Evolutionary conservation across 2,113 vertebrate species (phyloP).

Genomic region (Chlamydotis undulata): DNA sequence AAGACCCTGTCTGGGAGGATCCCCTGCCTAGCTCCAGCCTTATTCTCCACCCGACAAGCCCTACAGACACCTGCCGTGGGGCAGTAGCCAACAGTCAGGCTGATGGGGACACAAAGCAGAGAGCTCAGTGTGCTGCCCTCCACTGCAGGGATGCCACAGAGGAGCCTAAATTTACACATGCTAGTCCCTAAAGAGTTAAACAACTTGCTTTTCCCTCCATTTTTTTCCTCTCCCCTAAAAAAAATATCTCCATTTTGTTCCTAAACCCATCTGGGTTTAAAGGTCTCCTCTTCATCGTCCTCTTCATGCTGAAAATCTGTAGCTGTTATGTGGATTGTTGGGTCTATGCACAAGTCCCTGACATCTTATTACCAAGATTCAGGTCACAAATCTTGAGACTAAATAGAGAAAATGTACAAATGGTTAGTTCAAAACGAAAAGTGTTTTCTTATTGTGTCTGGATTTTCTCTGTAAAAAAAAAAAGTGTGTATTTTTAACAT

Average conservation of each 20-base stretch:
- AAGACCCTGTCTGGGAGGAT: background rate
- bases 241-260: background rate
- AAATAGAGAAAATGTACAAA: background rate
- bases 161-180: background rate
- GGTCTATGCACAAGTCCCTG: background rate
- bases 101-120: background rate
- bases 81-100: background rate
- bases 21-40: background rate
- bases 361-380: background rate
- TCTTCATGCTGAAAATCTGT: background rate
- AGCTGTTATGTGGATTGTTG: background rate
- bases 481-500: background rate
- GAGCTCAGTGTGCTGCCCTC: rapidly evolving
- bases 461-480: background rate
- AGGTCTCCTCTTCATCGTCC: background rate
- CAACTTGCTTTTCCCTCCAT: background rate
- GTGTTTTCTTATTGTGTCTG: background rate
- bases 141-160: rapidly evolving
- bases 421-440: background rate
- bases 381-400: background rate
- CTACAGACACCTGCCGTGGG: background rate
- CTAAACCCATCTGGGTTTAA: background rate
- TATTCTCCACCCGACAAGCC: background rate
- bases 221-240: too few species aligned
- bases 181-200: background rate